These are phyloP conservation scores for Drosophila miranda DNA, from an alignment of 1,140 invertebrate genomes.

Conservation along the genomic window DNA sequence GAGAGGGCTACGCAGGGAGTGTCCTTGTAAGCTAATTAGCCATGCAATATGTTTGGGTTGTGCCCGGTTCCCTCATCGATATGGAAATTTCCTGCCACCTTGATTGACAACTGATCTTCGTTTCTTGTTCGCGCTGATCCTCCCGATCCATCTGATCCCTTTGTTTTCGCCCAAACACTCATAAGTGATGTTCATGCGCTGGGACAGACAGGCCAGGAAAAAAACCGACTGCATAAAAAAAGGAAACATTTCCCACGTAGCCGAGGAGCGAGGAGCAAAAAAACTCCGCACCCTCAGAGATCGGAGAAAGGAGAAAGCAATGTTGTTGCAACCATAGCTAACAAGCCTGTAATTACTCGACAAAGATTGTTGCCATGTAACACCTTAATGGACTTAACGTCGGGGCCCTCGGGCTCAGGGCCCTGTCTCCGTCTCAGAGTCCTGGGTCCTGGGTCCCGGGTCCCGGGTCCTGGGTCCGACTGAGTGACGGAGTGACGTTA, in stretches of 20 bases:
- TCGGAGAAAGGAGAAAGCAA: constrained; percentile 40
- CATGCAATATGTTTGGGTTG: constrained; percentile 36
- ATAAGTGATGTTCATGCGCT: constrained; percentile 56
- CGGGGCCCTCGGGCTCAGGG: constrained; percentile 13
- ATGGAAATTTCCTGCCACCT: constrained; percentile 60
- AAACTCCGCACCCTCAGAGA: constrained; percentile 35
- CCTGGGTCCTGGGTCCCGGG: neutral
- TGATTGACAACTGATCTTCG: constrained; percentile 75
- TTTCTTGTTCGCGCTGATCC: too few relatives aligned
- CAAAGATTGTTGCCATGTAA: constrained; percentile 70
- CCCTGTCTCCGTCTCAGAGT: neutral
- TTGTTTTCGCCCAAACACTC: constrained; percentile 59
- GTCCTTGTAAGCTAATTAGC: constrained; percentile 58
- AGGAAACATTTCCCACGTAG: constrained; percentile 69
- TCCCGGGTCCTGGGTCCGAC: neutral
- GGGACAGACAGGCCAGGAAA: constrained; percentile 5
- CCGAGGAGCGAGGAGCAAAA: constrained; percentile 24
- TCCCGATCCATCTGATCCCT: constrained; percentile 34
- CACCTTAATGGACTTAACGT: constrained; percentile 69
- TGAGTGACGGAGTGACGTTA: constrained; percentile 18
- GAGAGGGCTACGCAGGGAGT: neutral
- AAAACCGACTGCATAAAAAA: constrained; percentile 33
- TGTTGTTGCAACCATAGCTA: constrained; percentile 77
- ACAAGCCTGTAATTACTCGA: constrained; percentile 77
- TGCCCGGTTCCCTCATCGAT: constrained; percentile 12